Evolutionary conservation across 2,888 invertebrate species (phyloP).

Genomic region (Diarsia rubi): DNA sequence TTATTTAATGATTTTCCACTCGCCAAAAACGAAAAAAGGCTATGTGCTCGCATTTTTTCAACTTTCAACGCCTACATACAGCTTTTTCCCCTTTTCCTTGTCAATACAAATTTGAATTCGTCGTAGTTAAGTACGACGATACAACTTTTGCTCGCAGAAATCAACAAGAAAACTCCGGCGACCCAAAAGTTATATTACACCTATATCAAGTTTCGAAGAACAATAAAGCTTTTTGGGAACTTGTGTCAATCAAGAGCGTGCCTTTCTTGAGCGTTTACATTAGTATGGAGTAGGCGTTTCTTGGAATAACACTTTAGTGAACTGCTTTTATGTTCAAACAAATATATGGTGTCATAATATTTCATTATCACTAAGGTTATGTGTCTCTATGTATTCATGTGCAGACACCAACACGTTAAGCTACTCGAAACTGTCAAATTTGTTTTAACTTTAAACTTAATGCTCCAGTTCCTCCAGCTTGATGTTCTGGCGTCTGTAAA

Average conservation of each 20-base stretch:
- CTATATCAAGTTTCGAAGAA: slow-evolving; percentile 74
- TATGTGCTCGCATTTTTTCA: slow-evolving; percentile 45
- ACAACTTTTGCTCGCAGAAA: slow-evolving; percentile 72
- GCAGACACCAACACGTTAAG: too few relatives aligned
- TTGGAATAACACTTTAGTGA: slow-evolving; percentile 31
- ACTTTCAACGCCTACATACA: slow-evolving; percentile 34
- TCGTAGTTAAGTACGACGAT: slow-evolving; percentile 58
- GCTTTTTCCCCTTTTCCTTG: slow-evolving; percentile 49
- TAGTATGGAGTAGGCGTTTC: slow-evolving; percentile 26
- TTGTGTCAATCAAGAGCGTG: slow-evolving; percentile 72
- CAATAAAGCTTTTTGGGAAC: slow-evolving; percentile 70
- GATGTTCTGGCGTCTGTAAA: too few relatives aligned
- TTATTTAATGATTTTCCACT: too few relatives aligned
- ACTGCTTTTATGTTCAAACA: slow-evolving; percentile 1
- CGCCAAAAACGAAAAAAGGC: too few relatives aligned
- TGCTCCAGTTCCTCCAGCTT: too few relatives aligned
- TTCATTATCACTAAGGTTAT: not conserved
- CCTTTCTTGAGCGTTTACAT: slow-evolving; percentile 49
- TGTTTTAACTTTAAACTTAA: too few relatives aligned
- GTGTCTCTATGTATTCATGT: not conserved
- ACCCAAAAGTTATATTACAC: slow-evolving; percentile 79
- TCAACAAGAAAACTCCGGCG: slow-evolving; percentile 68
- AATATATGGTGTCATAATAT: not conserved
- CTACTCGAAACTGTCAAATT: too few relatives aligned
- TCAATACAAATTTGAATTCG: slow-evolving; percentile 65